These are phyloP conservation scores for Petaurus breviceps DNA, from an alignment of 2,113 vertebrate genomes.

Conservation along the genomic window DNA sequence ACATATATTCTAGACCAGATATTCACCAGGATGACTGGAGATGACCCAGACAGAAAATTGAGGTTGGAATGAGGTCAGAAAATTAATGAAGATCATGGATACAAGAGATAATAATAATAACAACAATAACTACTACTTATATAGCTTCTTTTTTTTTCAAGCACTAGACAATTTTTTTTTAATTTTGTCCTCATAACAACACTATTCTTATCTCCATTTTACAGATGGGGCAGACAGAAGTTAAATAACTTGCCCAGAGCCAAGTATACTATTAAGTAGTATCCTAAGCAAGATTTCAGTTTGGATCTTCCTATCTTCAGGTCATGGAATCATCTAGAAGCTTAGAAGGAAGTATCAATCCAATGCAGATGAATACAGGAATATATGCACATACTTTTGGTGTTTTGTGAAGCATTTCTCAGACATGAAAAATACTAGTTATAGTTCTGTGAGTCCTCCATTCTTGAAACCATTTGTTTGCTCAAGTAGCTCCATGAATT, in stretches of 20 bases:
- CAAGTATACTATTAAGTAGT: too few species aligned
- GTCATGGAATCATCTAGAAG: too few species aligned
- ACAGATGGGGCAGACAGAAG: background rate
- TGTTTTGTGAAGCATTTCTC: background rate
- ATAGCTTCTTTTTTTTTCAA: background rate
- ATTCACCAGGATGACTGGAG: too few species aligned
- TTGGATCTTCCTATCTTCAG: too few species aligned
- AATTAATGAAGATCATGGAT: conserved; percentile 7
- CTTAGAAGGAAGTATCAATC: background rate
- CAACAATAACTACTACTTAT: background rate
- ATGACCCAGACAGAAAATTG: background rate
- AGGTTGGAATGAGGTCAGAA: background rate
- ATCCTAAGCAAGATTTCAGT: background rate
- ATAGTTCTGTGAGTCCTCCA: background rate
- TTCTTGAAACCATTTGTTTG: background rate
- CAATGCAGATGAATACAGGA: background rate
- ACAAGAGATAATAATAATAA: background rate
- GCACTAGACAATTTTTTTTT: background rate
- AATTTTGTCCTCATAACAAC: background rate
- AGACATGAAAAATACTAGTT: background rate
- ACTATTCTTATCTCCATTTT: background rate
- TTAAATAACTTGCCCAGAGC: background rate
- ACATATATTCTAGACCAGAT: conserved; percentile 16
- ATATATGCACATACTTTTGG: background rate
- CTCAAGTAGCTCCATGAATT: background rate